Percentiles rank a stretch among this genome's conserved stretches.
These are phyloP conservation scores for Hypocryptadius cinnamomeus DNA, from an alignment of 2,113 vertebrate species.

Conservation along the genomic window DNA sequence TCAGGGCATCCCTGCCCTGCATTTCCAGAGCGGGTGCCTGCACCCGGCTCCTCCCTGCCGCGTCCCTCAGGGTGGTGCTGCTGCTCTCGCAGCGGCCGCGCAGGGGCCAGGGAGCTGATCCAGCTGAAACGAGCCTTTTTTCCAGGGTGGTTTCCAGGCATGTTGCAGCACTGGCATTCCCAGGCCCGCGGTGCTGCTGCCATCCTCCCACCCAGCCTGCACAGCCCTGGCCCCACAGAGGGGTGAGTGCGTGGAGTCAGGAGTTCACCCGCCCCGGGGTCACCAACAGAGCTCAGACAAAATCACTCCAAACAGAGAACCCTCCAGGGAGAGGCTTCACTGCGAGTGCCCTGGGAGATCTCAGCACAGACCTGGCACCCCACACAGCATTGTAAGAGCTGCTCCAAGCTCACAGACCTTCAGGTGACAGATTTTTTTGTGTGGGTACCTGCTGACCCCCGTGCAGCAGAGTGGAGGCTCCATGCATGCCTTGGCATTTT, in stretches of 20 bases:
- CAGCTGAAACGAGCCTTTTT: background rate
- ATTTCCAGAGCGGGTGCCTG: background rate
- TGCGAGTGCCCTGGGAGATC: background rate
- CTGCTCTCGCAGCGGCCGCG: background rate
- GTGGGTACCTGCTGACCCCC: no score
- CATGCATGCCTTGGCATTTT: background rate
- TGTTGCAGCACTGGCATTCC: background rate
- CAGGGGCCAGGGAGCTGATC: background rate
- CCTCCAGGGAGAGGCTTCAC: background rate
- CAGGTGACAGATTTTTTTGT: background rate
- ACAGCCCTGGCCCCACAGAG: rapidly evolving
- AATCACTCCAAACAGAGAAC: background rate
- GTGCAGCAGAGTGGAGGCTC: background rate
- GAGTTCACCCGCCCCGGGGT: background rate
- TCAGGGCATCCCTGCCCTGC: background rate
- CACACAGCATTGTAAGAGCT: background rate
- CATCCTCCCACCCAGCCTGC: background rate
- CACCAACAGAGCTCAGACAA: rapidly evolving
- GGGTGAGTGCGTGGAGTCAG: background rate
- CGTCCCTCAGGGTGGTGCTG: slow-evolving; percentile 54
- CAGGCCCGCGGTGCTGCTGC: background rate
- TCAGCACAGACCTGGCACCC: background rate
- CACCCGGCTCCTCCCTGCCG: background rate
- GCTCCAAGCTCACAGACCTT: background rate
- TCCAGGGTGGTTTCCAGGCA: slow-evolving; percentile 19